Base-by-base conservation (phyloP, 2,888 invertebrate genomes). In the Drosophila leonis region DNA sequence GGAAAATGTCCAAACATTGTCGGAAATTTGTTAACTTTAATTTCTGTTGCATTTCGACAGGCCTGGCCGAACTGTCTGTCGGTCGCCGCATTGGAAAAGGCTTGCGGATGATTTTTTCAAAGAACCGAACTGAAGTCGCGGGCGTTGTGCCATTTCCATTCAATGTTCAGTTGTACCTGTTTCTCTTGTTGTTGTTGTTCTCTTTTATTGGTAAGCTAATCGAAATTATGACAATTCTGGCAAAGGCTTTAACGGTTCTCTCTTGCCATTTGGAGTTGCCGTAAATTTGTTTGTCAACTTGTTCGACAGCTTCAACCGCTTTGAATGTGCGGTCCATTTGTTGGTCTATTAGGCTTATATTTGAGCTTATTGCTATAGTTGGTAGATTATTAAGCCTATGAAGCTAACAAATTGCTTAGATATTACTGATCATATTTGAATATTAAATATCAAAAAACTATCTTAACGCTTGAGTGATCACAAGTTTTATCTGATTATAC, bases 21-120 rank as follows among this genome's bases (percentile, higher is more conserved):
- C 86, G 86, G 86, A 90, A 87, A 87, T 87, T 87, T 86, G 86
- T 86, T 85, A 90, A 90, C 88, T 86, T 90, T 90, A 90, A 87
- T 87, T 87, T 79, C 81, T 78, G 75, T 72, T 86, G 90, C 81
- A 83, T 66, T 73, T 65, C 68, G 87, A 88, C 90, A 86, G 85
- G 72, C 60, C 61, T 27, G 35, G 52, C 54, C 57, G 55, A 62
- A 24, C 35, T 67, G 54, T 59, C 35, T 67, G 54, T 59, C 52
- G 35, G 51, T 24, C 61, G 69, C 24, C 39, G 54, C 75, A 33
- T 15, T 71, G 57, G 44, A 31, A 66, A 62, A 64, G 67, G 74
- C 82, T 78, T 46, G 62, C 42, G 62, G 69, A 78, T 66, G 74
- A 67, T 55, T 62, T 72, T 62, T n/a, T 20, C 27, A 48, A 18